Evolutionary conservation across 2,888 invertebrate species (phyloP), one percentile per base, ranked within the genome.

Genomic region (Agrochola lychnidis): DNA sequence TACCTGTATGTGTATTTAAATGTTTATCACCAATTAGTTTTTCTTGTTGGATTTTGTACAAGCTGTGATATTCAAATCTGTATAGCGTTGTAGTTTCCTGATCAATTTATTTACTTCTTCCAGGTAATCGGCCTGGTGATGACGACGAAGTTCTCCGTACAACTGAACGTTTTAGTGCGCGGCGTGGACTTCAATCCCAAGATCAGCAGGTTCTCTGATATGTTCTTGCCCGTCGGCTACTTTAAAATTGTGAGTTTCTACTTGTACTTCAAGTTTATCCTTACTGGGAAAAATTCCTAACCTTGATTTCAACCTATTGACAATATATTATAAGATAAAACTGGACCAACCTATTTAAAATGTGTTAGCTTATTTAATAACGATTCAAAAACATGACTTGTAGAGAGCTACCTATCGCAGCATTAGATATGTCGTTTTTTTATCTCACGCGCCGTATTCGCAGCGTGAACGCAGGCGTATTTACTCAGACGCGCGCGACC

Each of bases 141-240:
- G 87, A 93, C 95, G 67, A 97, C 97, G 0, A 95, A 96, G 73
- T 97, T 98, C 72, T 97, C 97, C 25, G 92, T 98, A 56, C 98
- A 98, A 92, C 95, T 98, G 10, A 98, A 98, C 91, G 93, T 98
- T 68, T 94, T 97, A 14, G 96, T 98, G 88, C 93, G 97, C 2
- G 95, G 97, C 56, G 97, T 97, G 0, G 94, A 90, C 69, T 97
- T 97, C 89, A 98, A 97, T 88, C 87, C 92, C 0, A 95, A 95
- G 85, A 96, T 97, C 77, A 92, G 90, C 36, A 96, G 94, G 9
- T 98, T 98, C 90, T 97, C 97, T 78, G 95, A 97, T 75, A 94
- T 97, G 88, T 96, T 97, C 2, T 82, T 98, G 70, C 98, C 98
- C 0, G 91, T 98, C 51, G 97, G 97, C 59, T 98, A 98, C 97